phyloP scores from a whole-genome alignment of 2,113 vertebrate genomes.

The Cervus canadensis region DNA sequence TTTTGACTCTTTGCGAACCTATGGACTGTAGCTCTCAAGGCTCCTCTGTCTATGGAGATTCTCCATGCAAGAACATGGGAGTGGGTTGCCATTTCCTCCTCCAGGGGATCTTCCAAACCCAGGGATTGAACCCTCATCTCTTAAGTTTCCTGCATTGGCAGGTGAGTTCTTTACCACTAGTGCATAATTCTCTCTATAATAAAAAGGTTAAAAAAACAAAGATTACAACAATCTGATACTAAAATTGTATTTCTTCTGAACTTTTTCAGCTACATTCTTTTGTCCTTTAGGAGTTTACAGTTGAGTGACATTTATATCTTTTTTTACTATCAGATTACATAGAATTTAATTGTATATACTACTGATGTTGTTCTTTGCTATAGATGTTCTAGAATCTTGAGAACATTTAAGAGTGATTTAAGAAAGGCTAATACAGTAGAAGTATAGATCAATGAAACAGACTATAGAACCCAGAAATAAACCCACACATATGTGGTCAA shows the following conservation, averaged over 20 bases:
- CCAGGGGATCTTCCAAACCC: not conserved
- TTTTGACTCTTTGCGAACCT: not conserved
- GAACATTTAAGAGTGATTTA: not conserved
- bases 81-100: not conserved
- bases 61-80: not conserved
- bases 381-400: not conserved
- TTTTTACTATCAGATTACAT: not conserved
- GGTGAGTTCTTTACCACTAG: not conserved
- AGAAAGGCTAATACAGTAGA: not conserved
- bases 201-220: not conserved
- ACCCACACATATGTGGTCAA: not conserved
- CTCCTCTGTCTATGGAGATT: not conserved
- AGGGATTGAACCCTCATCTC: not conserved
- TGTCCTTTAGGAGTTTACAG: not conserved
- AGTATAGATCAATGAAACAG: not conserved
- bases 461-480: not conserved
- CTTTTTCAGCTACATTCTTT: not conserved
- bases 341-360: not conserved
- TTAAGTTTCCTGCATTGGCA: not conserved
- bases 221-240: not conserved
- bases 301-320: not conserved
- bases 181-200: not conserved
- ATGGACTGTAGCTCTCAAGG: not conserved
- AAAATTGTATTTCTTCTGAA: not conserved
- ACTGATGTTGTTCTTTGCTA: not conserved